These are phyloP conservation scores for Rhysida immarginata DNA, from an alignment of 1,140 invertebrate genomes.

Conservation along the genomic window DNA sequence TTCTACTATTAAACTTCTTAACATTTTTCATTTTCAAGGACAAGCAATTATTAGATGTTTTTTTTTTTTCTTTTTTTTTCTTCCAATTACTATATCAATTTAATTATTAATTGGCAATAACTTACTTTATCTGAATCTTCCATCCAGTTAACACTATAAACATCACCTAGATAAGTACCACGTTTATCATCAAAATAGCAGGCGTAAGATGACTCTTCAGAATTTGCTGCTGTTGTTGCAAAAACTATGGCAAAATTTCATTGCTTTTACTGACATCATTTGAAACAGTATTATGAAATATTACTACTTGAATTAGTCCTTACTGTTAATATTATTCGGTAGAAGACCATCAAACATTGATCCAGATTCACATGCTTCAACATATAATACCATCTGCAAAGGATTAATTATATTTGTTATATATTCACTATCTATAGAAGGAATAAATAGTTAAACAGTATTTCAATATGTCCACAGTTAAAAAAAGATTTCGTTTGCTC, in stretches of 20 bases:
- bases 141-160: slow-evolving; percentile 52
- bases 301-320: slow-evolving; percentile 23
- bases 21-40: no score
- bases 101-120: not conserved
- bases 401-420: no score
- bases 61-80: not conserved
- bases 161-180: slow-evolving; percentile 41
- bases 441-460: no score
- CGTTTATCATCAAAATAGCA: slow-evolving; percentile 39
- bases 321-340: slow-evolving; percentile 38
- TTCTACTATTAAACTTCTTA: no score
- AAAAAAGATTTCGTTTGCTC: no score
- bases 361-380: slow-evolving; percentile 50
- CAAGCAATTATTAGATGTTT: not conserved
- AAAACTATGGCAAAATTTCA: slow-evolving; percentile 33
- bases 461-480: no score
- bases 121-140: slow-evolving; percentile 42
- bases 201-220: slow-evolving; percentile 42
- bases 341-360: slow-evolving; percentile 48
- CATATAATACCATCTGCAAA: slow-evolving; percentile 45
- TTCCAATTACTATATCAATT: not conserved
- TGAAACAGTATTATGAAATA: slow-evolving; percentile 43
- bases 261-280: slow-evolving; percentile 38
- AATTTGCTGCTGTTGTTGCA: slow-evolving; percentile 47
- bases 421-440: no score